phyloP scores from a whole-genome alignment of 2,888 invertebrate species.

The Cylindroiulus punctatus region DNA sequence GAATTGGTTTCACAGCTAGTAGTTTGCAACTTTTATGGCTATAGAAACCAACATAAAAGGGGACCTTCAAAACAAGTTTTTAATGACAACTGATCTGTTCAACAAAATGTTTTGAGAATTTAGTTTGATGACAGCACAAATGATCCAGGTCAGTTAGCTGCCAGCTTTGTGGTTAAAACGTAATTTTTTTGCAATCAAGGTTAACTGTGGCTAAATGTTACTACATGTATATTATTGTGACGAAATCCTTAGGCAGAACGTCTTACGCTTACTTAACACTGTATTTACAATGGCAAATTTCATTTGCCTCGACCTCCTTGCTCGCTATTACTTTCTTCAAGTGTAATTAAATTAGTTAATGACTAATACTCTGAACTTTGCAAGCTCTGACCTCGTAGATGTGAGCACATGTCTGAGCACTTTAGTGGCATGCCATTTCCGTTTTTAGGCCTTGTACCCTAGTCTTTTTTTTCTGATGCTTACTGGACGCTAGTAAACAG shows the following conservation, averaged over 20 bases:
- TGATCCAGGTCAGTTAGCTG: neutral
- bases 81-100: neutral
- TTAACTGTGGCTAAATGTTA: slow-evolving; percentile 26
- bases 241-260: neutral
- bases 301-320: neutral
- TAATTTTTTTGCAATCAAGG: neutral
- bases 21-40: neutral
- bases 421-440: slow-evolving; percentile 9
- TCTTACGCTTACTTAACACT: neutral
- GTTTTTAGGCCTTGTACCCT: slow-evolving; percentile 9
- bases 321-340: neutral
- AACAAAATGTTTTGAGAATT: neutral
- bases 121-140: neutral
- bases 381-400: slow-evolving; percentile 9
- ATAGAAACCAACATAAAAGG: neutral
- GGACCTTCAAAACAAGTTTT: neutral
- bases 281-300: neutral
- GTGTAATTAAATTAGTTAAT: slow-evolving; percentile 33
- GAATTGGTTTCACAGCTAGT: neutral
- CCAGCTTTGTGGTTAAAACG: slow-evolving; percentile 22
- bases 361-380: slow-evolving; percentile 28
- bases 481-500: slow-evolving; percentile 8
- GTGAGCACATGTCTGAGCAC: slow-evolving; percentile 34
- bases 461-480: neutral
- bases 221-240: neutral